Conservation (phyloP, 2,113 vertebrate species). For the Gobius niger region DNA sequence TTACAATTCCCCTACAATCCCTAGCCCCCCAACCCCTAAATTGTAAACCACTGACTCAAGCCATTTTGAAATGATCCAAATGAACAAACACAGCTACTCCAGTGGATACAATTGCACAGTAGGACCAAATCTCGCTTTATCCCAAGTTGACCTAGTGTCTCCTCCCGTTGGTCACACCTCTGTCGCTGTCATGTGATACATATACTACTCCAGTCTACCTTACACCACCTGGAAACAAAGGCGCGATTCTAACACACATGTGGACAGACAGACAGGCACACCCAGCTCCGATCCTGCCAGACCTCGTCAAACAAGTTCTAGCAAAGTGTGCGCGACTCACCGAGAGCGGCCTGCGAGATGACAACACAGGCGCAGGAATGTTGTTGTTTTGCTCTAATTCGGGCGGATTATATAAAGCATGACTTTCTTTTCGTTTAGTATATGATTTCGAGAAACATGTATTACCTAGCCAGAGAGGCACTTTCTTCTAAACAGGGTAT, state of each 20-base stretch:
- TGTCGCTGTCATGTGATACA: conserved; percentile 29
- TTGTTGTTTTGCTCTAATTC: conserved; percentile 2
- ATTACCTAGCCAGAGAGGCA: no score
- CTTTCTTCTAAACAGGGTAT: no score
- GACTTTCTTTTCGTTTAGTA: not conserved
- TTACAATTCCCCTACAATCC: no score
- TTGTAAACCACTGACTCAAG: no score
- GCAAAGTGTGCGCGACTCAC: conserved; percentile 50
- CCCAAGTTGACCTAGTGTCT: conserved; percentile 29
- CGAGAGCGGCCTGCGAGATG: conserved; percentile 21
- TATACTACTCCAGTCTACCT: not conserved
- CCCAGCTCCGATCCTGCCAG: conserved; percentile 66
- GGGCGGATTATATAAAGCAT: conserved; percentile 17
- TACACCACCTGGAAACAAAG: conserved; percentile 54
- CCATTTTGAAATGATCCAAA: no score
- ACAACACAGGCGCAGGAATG: conserved; percentile 22
- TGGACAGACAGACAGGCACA: conserved; percentile 63
- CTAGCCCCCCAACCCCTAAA: no score
- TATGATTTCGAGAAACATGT: not conserved
- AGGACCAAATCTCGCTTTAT: conserved; percentile 8
- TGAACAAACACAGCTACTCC: no score
- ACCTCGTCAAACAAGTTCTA: conserved; percentile 79
- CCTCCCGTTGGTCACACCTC: conserved; percentile 42
- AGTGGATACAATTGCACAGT: not conserved
- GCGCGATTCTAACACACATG: conserved; percentile 59